Evolutionary conservation across 2,797 vertebrate species (phyloP).

Genomic region (Platalea minor): DNA sequence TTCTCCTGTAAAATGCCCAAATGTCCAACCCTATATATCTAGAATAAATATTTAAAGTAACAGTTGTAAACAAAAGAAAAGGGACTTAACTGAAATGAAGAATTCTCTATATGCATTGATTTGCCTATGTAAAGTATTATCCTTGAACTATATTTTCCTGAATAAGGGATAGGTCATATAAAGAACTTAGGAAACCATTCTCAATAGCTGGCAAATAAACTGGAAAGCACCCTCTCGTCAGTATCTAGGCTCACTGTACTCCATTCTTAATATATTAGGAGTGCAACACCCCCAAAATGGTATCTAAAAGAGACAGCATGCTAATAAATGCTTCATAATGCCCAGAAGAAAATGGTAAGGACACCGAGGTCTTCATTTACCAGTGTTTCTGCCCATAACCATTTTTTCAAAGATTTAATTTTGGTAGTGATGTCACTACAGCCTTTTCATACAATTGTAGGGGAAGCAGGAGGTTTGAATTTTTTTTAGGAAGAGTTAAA

Average conservation of each 20-base stretch:
- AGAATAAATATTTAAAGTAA: neutral
- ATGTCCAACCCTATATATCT: neutral
- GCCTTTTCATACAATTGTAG: neutral
- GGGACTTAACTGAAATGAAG: neutral
- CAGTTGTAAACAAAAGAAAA: neutral
- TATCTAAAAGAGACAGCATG: neutral
- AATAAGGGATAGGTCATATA: neutral
- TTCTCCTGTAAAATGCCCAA: neutral
- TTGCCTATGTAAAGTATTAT: neutral
- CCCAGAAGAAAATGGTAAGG: neutral
- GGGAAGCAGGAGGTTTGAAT: neutral
- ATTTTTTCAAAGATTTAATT: neutral
- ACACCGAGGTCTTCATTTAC: neutral
- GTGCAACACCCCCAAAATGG: neutral
- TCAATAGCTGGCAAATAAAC: neutral
- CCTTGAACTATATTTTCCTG: neutral
- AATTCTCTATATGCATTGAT: neutral
- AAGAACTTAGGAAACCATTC: neutral
- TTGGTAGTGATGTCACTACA: neutral
- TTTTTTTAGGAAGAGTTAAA: neutral
- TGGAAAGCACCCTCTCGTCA: neutral
- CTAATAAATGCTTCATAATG: neutral
- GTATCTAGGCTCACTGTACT: neutral
- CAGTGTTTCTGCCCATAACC: neutral
- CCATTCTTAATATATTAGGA: neutral